These are phyloP conservation scores for Lordiphosa fenestrarum DNA, from an alignment of 2,888 invertebrate genomes.

Conservation along the genomic window DNA sequence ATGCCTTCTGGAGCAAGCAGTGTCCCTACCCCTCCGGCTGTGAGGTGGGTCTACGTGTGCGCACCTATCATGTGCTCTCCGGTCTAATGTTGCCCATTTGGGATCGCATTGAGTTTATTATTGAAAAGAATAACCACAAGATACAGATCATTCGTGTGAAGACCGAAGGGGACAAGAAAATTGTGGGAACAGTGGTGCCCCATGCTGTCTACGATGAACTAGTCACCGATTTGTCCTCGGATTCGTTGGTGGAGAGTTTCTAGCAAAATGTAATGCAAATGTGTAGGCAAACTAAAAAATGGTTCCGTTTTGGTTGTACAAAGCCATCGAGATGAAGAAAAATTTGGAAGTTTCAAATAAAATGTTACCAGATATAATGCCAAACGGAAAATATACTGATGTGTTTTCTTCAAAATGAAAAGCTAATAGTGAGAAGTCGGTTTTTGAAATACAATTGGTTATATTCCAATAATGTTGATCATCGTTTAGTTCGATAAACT, in stretches of 20 bases:
- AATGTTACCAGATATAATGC: too few relatives aligned
- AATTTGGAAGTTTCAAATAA: too few relatives aligned
- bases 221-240: conserved; percentile 87
- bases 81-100: conserved; percentile 98
- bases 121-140: conserved; percentile 89
- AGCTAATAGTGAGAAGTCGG: too few relatives aligned
- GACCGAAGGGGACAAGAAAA: conserved; percentile 91
- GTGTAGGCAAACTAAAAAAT: too few relatives aligned
- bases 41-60: conserved; percentile 94
- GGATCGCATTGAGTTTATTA: conserved; percentile 94
- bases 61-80: conserved; percentile 95
- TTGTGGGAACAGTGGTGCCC: conserved; percentile 96
- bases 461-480: too few relatives aligned
- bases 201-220: conserved; percentile 91
- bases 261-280: too few relatives aligned
- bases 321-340: too few relatives aligned
- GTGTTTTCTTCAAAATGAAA: too few relatives aligned
- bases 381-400: too few relatives aligned
- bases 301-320: too few relatives aligned
- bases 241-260: conserved; percentile 85
- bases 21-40: conserved; percentile 92
- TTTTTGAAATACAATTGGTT: too few relatives aligned
- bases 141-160: conserved; percentile 98
- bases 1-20: conserved; percentile 94
- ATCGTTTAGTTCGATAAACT: too few relatives aligned